Conservation (phyloP, 2,797 vertebrate species). For the Buceros bicornis region DNA sequence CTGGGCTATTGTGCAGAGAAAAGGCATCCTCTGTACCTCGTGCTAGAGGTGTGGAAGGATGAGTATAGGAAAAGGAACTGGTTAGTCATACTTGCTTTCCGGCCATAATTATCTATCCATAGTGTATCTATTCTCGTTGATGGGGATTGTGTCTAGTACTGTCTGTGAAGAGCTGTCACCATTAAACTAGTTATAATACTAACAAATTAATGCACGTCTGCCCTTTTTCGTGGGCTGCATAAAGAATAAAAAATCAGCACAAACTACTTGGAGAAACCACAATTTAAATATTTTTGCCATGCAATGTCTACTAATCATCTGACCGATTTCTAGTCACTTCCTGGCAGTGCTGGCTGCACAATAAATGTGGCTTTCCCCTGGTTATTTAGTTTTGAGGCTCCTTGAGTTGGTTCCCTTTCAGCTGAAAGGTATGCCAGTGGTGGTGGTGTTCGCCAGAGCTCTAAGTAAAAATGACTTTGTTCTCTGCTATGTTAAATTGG, state of each 20-base stretch:
- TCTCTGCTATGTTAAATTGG: constrained; percentile 90
- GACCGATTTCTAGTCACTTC: neutral
- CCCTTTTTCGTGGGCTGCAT: neutral
- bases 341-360: neutral
- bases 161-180: neutral
- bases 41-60: neutral
- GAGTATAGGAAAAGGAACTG: neutral
- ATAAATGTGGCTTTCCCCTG: neutral
- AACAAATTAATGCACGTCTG: neutral
- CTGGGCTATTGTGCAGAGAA: neutral
- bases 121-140: neutral
- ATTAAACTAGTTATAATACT: constrained; percentile 1
- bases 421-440: neutral
- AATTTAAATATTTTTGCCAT: neutral
- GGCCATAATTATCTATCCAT: neutral
- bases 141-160: neutral
- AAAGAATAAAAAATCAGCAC: neutral
- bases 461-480: constrained; percentile 85
- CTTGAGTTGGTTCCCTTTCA: neutral
- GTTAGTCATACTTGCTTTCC: neutral
- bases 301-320: rapidly evolving
- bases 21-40: neutral
- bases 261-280: neutral
- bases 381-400: neutral
- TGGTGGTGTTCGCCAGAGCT: constrained; percentile 49